These are phyloP conservation scores for Amphiduros pacificus DNA, from an alignment of 2,888 invertebrate species.

Conservation along the genomic window DNA sequence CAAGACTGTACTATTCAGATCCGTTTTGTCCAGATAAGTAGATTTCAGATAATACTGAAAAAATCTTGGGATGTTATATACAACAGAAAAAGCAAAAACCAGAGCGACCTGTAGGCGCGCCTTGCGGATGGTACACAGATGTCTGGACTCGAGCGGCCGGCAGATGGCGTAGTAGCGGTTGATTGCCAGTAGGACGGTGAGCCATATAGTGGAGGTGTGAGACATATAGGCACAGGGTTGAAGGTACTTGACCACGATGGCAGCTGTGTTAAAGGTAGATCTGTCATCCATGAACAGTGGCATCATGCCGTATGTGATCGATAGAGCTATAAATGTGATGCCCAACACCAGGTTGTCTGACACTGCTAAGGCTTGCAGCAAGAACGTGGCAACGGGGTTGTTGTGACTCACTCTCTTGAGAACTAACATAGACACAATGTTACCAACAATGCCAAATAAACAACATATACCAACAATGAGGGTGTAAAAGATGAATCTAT, in stretches of 20 bases:
- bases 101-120: slow-evolving; percentile 26
- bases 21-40: background rate
- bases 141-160: slow-evolving; percentile 22
- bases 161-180: slow-evolving; percentile 32
- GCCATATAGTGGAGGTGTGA: slow-evolving; percentile 28
- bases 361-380: slow-evolving; percentile 29
- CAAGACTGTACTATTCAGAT: background rate
- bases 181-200: slow-evolving; percentile 31
- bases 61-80: slow-evolving; percentile 27
- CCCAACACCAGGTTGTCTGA: slow-evolving; percentile 28
- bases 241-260: slow-evolving; percentile 22
- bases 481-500: slow-evolving; percentile 19
- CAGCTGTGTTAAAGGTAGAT: background rate
- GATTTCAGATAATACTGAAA: slow-evolving; percentile 23
- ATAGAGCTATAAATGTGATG: slow-evolving; percentile 23
- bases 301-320: slow-evolving; percentile 23
- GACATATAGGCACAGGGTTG: slow-evolving; percentile 25
- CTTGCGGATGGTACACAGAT: slow-evolving; percentile 20
- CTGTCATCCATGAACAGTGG: background rate
- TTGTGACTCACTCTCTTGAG: slow-evolving; percentile 16
- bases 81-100: slow-evolving; percentile 20
- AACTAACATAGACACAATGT: slow-evolving; percentile 28
- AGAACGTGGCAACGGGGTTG: slow-evolving; percentile 12
- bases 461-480: slow-evolving; percentile 20
- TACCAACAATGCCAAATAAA: slow-evolving; percentile 29